Conservation (phyloP, 2,797 vertebrate species). For the Pangasius sanitwongsei region DNA sequence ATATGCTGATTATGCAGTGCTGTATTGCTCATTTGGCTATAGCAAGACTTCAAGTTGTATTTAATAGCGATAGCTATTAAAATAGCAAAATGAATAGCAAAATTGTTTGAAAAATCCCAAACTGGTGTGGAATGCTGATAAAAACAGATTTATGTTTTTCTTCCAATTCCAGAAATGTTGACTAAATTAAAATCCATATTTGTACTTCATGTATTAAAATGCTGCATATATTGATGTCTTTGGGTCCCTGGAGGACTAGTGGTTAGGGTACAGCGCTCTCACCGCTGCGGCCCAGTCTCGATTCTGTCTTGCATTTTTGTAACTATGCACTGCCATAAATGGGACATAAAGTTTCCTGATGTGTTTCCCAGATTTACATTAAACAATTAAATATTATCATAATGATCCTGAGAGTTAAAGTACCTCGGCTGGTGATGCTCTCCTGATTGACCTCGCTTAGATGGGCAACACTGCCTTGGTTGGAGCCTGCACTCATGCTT, state of each 20-base stretch:
- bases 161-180: background rate
- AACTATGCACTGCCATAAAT: background rate
- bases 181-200: background rate
- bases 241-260: too few relatives aligned
- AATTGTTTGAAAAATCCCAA: background rate
- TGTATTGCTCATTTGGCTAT: background rate
- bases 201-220: background rate
- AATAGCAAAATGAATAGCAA: background rate
- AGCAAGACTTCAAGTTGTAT: background rate
- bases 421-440: conserved; percentile 84
- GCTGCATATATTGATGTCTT: background rate
- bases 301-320: background rate
- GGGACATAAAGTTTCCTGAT: background rate
- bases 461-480: conserved; percentile 89
- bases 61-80: background rate
- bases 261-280: too few relatives aligned
- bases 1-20: background rate
- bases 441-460: conserved; percentile 94
- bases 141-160: background rate
- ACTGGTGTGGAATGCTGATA: background rate
- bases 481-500: conserved; percentile 90
- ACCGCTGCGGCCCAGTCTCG: too few relatives aligned
- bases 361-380: background rate
- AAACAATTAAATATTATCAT: background rate
- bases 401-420: conserved; percentile 13